These are phyloP conservation scores for Cosmorhoe ocellata DNA, from an alignment of 2,888 invertebrate genomes.

Conservation along the genomic window DNA sequence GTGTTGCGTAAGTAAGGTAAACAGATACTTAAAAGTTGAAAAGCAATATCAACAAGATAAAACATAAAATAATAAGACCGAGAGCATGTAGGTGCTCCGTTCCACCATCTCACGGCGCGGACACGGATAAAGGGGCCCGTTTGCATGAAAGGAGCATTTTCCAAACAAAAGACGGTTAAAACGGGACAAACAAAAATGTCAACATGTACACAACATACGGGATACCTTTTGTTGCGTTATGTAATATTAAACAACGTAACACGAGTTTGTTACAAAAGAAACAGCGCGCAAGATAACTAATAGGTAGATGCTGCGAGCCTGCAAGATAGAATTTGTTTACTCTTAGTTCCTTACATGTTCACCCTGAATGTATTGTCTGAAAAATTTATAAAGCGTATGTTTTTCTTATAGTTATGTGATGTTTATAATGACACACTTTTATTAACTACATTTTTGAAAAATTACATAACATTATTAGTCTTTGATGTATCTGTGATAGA, in stretches of 20 bases:
- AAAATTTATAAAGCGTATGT: not conserved
- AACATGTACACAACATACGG: conserved; percentile 55
- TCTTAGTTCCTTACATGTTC: not conserved
- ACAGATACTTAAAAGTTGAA: not conserved
- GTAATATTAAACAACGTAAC: conserved; percentile 34
- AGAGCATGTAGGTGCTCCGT: conserved; percentile 8
- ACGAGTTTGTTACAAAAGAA: conserved; percentile 15
- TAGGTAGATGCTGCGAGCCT: conserved; percentile 13
- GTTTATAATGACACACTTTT: too few species aligned
- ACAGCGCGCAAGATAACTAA: conserved; percentile 24
- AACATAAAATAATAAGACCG: conserved; percentile 14
- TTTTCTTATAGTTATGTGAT: too few species aligned
- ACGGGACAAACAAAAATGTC: conserved; percentile 71
- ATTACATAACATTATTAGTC: too few species aligned
- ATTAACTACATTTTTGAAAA: too few species aligned
- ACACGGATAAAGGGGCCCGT: conserved; percentile 46
- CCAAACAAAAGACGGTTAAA: conserved; percentile 63
- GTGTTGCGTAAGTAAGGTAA: not conserved
- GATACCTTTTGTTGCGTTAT: conserved; percentile 34
- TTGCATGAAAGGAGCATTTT: conserved; percentile 57
- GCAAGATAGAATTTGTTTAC: not conserved
- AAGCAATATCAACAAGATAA: conserved; percentile 5
- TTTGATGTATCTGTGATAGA: too few species aligned
- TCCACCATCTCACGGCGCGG: conserved; percentile 17
- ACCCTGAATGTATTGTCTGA: not conserved